Conservation (phyloP, 2,888 invertebrate genomes). For the Tribolium freemani region DNA sequence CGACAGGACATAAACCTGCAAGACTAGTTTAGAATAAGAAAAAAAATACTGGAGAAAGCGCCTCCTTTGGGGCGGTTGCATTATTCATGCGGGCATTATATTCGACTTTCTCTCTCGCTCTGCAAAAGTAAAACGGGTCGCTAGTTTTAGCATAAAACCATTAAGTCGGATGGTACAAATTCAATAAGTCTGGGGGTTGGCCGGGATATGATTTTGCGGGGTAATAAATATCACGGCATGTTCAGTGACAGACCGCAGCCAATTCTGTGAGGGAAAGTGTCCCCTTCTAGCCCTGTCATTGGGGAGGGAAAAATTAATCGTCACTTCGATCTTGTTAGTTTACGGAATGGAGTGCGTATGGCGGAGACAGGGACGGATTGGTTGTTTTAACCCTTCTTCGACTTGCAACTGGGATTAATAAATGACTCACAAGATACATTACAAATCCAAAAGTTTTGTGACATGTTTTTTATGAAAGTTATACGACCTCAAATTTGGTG, state of each 20-base stretch:
- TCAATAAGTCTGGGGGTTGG: slow-evolving; percentile 41
- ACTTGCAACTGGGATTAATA: background rate
- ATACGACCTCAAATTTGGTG: too few species aligned
- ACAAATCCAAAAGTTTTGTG: background rate
- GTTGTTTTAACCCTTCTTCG: background rate
- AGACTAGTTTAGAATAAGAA: background rate
- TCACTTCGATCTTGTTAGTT: slow-evolving; percentile 29
- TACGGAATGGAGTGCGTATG: slow-evolving; percentile 11
- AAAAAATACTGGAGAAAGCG: slow-evolving; percentile 6
- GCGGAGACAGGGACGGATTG: slow-evolving; percentile 14
- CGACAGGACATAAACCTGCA: background rate
- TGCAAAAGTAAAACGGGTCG: slow-evolving; percentile 30
- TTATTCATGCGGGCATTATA: slow-evolving; percentile 34
- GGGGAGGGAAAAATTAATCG: slow-evolving; percentile 37
- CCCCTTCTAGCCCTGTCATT: slow-evolving; percentile 7
- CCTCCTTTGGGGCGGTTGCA: slow-evolving; percentile 29
- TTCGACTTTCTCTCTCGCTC: background rate
- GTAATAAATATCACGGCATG: slow-evolving; percentile 49
- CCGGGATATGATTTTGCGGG: slow-evolving; percentile 41
- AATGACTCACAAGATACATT: background rate
- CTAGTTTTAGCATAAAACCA: slow-evolving; percentile 41
- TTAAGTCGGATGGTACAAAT: slow-evolving; percentile 43
- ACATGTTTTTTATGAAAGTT: too few species aligned
- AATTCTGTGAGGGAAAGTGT: slow-evolving; percentile 15
- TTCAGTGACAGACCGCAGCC: slow-evolving; percentile 51